Base-by-base conservation (phyloP, 2,888 invertebrate genomes). In the Nymphalis polychloros region DNA sequence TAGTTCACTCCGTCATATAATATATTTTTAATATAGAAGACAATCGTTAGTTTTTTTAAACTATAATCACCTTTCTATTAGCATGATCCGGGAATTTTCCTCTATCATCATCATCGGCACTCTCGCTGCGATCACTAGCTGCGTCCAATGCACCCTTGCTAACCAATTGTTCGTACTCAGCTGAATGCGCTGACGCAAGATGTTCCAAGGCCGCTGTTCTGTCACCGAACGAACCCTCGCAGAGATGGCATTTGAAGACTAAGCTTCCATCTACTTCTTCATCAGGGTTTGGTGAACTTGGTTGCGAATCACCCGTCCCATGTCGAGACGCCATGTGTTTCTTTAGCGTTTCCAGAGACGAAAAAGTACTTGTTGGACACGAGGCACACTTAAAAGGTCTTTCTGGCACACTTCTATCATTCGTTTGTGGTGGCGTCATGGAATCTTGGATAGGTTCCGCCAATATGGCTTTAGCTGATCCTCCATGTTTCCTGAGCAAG, bases 231-330 rank as follows among this genome's bases (percentile, higher is more conserved):
- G 97, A 97, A 10, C 95, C 95, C 78, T 98, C 98, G 84, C 98
- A 98, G 0, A 98, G 92, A 87, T 98, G 98, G 81, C 98, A 98
- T 86, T 98, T 98, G 90, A 96, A 98, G 8, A 97, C 97, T 64
- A 97, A 86, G 74, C 96, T 96, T 1, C 94, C 94, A 47, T 94
- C 87, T 31, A 75, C 67, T 48, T 71, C 79, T 64, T 89, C 87
- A 31, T 89, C 90, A 74, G 79, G 84, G 72, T 74, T 85, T 35
- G 91, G 86, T 52, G 92, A 92, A 75, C 91, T 85, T 71, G 93
- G 89, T 50, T 81, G 85, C 1, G 88, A 88, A 2, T 94, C 93
- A 49, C 83, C 88, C 1, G 88, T 81, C 0, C 94, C 93, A 78
- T 97, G 97, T 75, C 96, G 95, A 46, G 95, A 94, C 49, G 95